Evolutionary conservation across 2,888 invertebrate species (phyloP).

Genomic region (Drosophila neonasuta): DNA sequence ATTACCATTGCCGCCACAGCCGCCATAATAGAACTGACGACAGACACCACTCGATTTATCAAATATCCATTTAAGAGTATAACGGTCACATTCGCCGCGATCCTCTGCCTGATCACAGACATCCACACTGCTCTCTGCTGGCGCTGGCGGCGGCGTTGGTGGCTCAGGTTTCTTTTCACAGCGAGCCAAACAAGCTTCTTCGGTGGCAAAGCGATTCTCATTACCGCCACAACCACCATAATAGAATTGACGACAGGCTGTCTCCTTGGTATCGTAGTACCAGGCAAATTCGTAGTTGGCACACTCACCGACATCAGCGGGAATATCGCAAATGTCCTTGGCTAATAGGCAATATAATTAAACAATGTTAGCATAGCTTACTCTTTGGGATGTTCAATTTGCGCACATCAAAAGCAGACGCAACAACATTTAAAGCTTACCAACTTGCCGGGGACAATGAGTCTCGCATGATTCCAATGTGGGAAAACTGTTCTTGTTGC

Average conservation of each 20-base stretch:
- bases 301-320: slow-evolving; percentile 90
- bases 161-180: slow-evolving; percentile 85
- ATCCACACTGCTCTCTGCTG: slow-evolving; percentile 40
- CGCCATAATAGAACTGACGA: slow-evolving; percentile 92
- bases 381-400: neutral
- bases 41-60: slow-evolving; percentile 89
- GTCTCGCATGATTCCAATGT: slow-evolving; percentile 88
- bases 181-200: slow-evolving; percentile 86
- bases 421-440: slow-evolving; percentile 84
- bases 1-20: slow-evolving; percentile 95
- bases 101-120: slow-evolving; percentile 88
- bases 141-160: slow-evolving; percentile 48
- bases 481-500: slow-evolving; percentile 93
- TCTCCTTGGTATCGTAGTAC: slow-evolving; percentile 91
- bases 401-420: slow-evolving; percentile 64
- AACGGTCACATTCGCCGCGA: slow-evolving; percentile 89
- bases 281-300: slow-evolving; percentile 89
- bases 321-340: slow-evolving; percentile 88
- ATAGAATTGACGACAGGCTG: slow-evolving; percentile 90
- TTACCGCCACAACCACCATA: slow-evolving; percentile 97
- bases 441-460: slow-evolving; percentile 90
- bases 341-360: slow-evolving; percentile 79
- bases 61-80: slow-evolving; percentile 90
- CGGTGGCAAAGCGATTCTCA: slow-evolving; percentile 90
- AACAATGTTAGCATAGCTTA: slow-evolving; percentile 21